Percentiles rank a stretch among this genome's conserved stretches.
Evolutionary conservation across 2,888 invertebrate species (phyloP).

Genomic region (Oxyscelio sp.): DNA sequence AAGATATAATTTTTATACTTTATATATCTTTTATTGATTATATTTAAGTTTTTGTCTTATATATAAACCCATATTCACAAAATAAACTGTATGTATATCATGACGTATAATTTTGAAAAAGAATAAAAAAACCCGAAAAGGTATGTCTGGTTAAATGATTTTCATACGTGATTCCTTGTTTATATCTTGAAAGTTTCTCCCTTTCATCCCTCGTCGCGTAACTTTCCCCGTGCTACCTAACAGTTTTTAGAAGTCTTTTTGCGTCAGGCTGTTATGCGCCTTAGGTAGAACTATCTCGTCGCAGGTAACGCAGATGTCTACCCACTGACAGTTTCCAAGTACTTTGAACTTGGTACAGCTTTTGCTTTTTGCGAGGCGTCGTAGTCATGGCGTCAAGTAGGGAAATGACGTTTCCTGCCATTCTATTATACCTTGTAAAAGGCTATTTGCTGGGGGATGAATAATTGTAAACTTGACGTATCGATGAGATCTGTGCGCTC

Average conservation of each 20-base stretch:
- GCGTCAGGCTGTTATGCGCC: slow-evolving; percentile 22
- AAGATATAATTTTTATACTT: slow-evolving; percentile 1
- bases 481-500: slow-evolving; percentile 28
- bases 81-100: too few relatives aligned
- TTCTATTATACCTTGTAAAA: slow-evolving; percentile 51
- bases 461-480: slow-evolving; percentile 63
- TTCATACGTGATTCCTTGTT: neutral
- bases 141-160: too few relatives aligned
- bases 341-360: slow-evolving; percentile 66
- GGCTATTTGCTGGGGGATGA: slow-evolving; percentile 47
- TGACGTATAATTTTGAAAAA: too few relatives aligned
- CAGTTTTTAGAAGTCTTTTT: slow-evolving; percentile 37
- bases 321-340: slow-evolving; percentile 67
- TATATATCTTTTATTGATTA: neutral
- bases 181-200: slow-evolving; percentile 1
- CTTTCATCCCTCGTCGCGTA: slow-evolving; percentile 5
- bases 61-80: too few relatives aligned
- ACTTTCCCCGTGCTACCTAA: slow-evolving; percentile 22
- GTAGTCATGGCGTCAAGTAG: slow-evolving; percentile 70
- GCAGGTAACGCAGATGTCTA: slow-evolving; percentile 71
- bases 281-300: slow-evolving; percentile 56
- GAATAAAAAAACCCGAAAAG: too few relatives aligned
- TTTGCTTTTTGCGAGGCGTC: slow-evolving; percentile 55
- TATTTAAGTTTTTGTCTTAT: neutral
- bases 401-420: slow-evolving; percentile 59